Base-by-base conservation (phyloP, 1,140 invertebrate genomes). In the Hirudo medicinalis region DNA sequence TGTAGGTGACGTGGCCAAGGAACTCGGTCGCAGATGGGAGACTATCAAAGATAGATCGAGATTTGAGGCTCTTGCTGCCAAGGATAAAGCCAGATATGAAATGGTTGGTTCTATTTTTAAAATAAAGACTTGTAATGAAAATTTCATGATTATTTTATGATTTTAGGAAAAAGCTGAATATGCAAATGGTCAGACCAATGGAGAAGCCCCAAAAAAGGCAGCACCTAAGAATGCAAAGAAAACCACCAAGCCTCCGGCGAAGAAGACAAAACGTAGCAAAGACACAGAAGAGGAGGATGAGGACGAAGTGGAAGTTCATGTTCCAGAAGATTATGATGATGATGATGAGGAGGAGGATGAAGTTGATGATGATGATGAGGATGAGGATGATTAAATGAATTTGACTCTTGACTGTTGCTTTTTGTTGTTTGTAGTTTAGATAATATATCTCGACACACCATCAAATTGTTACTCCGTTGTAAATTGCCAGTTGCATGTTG, bases 1-100 rank as follows among this genome's bases (percentile, higher is more conserved):
- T 71, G 94, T 99, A 77, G 94, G 94, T 66, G 94, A 99, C 77
- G 91, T 99, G 76, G 94, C 96, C 72, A 98, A 99, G 84, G 94
- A 97, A 84, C 86, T 99, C 70, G 96, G 96, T 36, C 87, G 90
- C 78, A 87, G 90, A 78, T 99, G 96, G 96, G 91, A 91, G 40
- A 90, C 90, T 72, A 87, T 90, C 19, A 88, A 89, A 71, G 86
- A 87, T 54, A 94, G 93, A 84, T 83, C 87, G 69, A 94, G 91
- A 83, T 97, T 92, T 80, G 94, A 97, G 82, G 87, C 88, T 75
- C 87, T 92, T 84, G 93, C 93, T n/a, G 90, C 91, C 72, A 89
- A 92, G 77, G 95, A 97, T 80, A 97, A 96, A 83, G 90, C 89
- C 77, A 85, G 94, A 85, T 98, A 97, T 83, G 92, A 95, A 75